A percentile compares a stretch with the other conserved stretches of the same genome.
Evolutionary conservation across 2,888 invertebrate genomes (phyloP).

Genomic region (Drosophila phalerata): DNA sequence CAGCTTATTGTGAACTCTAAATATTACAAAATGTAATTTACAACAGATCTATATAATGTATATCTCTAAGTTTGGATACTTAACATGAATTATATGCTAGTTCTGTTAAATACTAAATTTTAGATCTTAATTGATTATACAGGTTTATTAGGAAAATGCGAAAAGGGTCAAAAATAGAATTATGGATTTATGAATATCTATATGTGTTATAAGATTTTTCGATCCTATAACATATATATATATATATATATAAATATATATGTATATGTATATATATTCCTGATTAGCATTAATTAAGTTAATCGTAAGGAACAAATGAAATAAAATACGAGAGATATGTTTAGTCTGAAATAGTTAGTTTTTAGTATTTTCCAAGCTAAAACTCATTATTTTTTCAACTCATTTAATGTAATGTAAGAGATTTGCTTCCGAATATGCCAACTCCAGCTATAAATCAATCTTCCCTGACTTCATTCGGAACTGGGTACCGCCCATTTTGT

Average conservation of each 20-base stretch:
- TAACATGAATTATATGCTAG: neutral
- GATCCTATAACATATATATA: too few species aligned
- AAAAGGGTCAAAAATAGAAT: neutral
- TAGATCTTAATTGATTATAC: neutral
- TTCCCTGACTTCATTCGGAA: slow-evolving; percentile 8
- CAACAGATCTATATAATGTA: neutral
- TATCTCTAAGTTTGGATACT: neutral
- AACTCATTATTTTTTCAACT: neutral
- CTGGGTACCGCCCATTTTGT: slow-evolving; percentile 41
- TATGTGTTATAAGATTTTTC: too few species aligned
- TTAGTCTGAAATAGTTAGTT: neutral
- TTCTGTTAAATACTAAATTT: neutral
- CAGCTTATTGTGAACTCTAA: neutral
- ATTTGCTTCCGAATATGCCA: slow-evolving; percentile 3
- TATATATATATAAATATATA: too few species aligned
- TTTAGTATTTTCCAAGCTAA: neutral
- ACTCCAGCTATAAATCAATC: slow-evolving; percentile 27
- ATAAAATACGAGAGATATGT: too few species aligned
- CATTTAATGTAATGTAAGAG: neutral
- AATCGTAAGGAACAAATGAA: neutral
- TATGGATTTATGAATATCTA: too few species aligned
- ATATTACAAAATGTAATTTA: neutral
- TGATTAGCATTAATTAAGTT: neutral
- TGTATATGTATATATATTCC: too few species aligned
- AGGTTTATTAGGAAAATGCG: neutral